Evolutionary conservation across 1,140 invertebrate genomes (phyloP).

Genomic region (Zaprionus lachaisei): DNA sequence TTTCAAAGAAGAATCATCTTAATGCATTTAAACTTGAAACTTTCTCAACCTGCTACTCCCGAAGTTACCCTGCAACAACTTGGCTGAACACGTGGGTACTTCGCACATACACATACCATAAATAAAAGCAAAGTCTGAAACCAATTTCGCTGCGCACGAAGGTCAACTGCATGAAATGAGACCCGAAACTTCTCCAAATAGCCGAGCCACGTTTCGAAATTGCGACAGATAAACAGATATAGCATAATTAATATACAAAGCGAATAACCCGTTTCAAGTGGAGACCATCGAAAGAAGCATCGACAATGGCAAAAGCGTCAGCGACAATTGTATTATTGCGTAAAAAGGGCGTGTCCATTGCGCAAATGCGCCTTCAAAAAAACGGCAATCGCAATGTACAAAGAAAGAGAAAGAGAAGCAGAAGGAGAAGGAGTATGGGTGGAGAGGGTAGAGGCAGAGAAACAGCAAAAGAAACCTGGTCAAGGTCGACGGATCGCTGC

Average conservation of each 20-base stretch:
- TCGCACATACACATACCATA: no score
- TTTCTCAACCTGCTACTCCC: neutral
- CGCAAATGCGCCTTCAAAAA: constrained; percentile 55
- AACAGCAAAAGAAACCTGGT: constrained; percentile 52
- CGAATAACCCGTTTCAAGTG: constrained; percentile 68
- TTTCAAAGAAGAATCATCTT: no score
- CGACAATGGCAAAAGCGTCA: constrained; percentile 9
- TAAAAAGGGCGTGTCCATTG: constrained; percentile 71
- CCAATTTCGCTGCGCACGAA: constrained; percentile 64
- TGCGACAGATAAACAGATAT: constrained; percentile 64
- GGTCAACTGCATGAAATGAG: constrained; percentile 62
- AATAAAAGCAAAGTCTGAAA: constrained; percentile 24
- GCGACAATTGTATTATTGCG: constrained; percentile 70
- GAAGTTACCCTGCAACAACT: neutral
- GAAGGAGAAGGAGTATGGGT: neutral
- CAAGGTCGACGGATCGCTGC: constrained; percentile 56
- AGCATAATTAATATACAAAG: constrained; percentile 71
- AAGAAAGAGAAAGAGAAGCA: constrained; percentile 19
- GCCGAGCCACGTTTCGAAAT: constrained; percentile 57
- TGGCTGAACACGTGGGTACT: neutral
- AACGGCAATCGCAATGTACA: constrained; percentile 1
- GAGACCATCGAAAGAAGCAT: neutral
- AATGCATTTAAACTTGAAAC: no score
- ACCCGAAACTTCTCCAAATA: constrained; percentile 62
- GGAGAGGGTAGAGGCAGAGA: neutral